phyloP scores from a whole-genome alignment of 2,113 vertebrate genomes.

The Tonatia bakeri region DNA sequence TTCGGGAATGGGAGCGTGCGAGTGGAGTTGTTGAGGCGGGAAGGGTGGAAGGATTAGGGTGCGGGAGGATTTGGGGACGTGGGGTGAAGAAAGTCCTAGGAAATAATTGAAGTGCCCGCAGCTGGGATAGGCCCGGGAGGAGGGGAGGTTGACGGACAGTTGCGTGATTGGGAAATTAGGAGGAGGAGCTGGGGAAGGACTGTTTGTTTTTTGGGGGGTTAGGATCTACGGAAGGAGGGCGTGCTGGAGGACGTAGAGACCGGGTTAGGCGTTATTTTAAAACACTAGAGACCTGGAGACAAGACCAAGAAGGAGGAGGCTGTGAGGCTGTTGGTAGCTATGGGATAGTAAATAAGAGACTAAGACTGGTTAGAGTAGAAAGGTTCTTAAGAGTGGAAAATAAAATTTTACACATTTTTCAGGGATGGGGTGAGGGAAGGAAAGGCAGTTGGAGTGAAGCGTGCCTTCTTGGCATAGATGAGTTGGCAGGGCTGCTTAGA shows the following conservation, averaged over 20 bases:
- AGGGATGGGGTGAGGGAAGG: background rate
- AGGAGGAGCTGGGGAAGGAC: no score
- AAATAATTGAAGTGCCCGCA: background rate
- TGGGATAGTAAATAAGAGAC: background rate
- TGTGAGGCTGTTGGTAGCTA: background rate
- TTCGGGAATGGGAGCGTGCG: background rate
- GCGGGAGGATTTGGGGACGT: background rate
- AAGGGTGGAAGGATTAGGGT: background rate
- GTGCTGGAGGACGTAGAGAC: background rate
- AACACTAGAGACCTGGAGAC: background rate
- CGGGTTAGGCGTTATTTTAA: background rate
- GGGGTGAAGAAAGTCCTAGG: no score
- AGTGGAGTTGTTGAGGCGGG: no score
- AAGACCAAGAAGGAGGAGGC: background rate
- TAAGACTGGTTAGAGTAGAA: background rate
- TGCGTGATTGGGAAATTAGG: background rate
- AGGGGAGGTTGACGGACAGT: no score
- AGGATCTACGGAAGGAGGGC: background rate
- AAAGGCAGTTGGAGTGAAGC: background rate
- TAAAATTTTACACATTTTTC: background rate
- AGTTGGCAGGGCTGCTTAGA: background rate
- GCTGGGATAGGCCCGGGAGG: background rate
- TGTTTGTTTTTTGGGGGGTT: no score
- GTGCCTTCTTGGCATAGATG: background rate
- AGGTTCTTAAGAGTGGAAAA: background rate